phyloP scores from a whole-genome alignment of 2,797 vertebrate species.

The Sciaenops ocellatus region DNA sequence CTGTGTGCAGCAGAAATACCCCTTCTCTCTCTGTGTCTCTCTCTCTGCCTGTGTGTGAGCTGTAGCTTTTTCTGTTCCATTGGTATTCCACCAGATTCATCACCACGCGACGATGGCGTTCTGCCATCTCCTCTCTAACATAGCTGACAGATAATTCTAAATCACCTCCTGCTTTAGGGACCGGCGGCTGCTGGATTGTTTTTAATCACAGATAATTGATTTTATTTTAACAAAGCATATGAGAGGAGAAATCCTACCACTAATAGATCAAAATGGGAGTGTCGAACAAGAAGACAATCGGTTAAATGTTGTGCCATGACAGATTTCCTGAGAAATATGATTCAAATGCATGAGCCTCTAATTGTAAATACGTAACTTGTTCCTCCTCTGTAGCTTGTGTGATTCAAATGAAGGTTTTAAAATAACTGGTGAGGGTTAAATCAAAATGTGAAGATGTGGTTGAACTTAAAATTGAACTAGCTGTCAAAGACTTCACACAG shows the following conservation, averaged over 20 bases:
- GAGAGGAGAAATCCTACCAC: conserved; percentile 50
- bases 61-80: conserved; percentile 48
- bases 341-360: conserved; percentile 30
- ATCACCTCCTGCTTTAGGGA: conserved; percentile 74
- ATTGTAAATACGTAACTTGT: conserved; percentile 33
- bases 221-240: conserved; percentile 72
- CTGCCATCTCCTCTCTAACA: conserved; percentile 64
- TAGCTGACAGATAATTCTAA: conserved; percentile 73
- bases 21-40: neutral
- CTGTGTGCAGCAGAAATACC: conserved; percentile 41
- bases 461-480: conserved; percentile 13
- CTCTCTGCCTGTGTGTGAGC: conserved; percentile 11
- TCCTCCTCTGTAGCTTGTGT: conserved; percentile 9
- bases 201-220: conserved; percentile 82
- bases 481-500: conserved; percentile 15
- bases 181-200: conserved; percentile 66
- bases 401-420: conserved; percentile 20
- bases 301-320: conserved; percentile 20
- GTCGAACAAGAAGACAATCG: conserved; percentile 43
- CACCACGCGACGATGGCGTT: conserved; percentile 55
- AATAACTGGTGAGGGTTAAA: conserved; percentile 13
- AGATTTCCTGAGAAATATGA: conserved; percentile 25
- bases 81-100: conserved; percentile 69
- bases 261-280: conserved; percentile 56
- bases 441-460: neutral